A percentile compares a stretch with the other conserved stretches of the same genome.
These are phyloP conservation scores for Frankliniella fusca DNA, from an alignment of 2,888 invertebrate species.

Conservation along the genomic window DNA sequence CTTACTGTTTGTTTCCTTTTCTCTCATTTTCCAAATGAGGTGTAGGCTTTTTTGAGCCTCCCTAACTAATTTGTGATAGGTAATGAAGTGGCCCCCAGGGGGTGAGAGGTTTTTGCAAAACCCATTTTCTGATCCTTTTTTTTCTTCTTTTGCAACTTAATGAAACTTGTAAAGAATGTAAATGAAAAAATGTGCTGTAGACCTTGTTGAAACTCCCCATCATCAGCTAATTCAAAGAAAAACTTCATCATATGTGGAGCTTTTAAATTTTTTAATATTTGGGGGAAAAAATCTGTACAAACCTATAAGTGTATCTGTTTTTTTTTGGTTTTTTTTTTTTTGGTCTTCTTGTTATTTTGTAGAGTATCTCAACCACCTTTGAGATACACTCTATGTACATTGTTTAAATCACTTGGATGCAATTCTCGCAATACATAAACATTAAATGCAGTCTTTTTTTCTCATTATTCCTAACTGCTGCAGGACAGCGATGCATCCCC, in stretches of 20 bases:
- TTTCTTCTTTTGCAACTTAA: slow-evolving; percentile 7
- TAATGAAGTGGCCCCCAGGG: too few relatives aligned
- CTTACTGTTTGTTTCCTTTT: too few relatives aligned
- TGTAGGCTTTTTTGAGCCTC: too few relatives aligned
- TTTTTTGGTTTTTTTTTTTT: not conserved
- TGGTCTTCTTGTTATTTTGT: not conserved
- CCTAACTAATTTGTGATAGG: too few relatives aligned
- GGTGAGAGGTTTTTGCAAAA: not conserved
- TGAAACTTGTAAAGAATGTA: not conserved
- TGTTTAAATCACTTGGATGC: not conserved
- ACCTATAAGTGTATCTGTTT: not conserved
- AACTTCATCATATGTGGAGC: not conserved
- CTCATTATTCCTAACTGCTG: too few relatives aligned
- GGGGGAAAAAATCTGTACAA: not conserved
- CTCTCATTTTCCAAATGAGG: too few relatives aligned
- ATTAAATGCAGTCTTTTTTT: not conserved
- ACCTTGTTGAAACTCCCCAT: not conserved
- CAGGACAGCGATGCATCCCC: too few relatives aligned
- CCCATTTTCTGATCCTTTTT: not conserved
- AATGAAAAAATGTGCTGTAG: not conserved
- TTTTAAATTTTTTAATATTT: not conserved
- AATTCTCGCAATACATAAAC: not conserved
- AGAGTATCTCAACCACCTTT: not conserved
- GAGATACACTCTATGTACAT: not conserved
- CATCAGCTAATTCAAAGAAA: not conserved